Evolutionary conservation across 2,888 invertebrate species (phyloP), one percentile per base, ranked within the genome.

Genomic region (Coronaproctus castanopsis): DNA sequence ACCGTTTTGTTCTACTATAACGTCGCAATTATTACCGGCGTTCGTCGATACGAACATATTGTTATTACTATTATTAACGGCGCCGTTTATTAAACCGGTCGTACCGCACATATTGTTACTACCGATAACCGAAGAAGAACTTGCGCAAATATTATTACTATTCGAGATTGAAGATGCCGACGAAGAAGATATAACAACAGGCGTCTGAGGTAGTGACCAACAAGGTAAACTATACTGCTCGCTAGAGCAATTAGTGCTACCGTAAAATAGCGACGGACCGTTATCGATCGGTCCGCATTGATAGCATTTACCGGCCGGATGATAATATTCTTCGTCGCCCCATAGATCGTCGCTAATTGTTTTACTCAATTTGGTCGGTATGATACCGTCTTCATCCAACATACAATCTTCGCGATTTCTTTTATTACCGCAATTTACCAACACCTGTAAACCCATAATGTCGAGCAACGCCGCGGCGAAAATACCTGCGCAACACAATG

Each of bases 371-470:
- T 59, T 59, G 18, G 56, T 51, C 59, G 59, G 59, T 48, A 56
- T 51, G 22, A 55, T 52, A 56, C 55, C 51, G 59, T 59, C 59
- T 18, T 59, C 56, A 52, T 55, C 56, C 36, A 52, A 52, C 20
- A 59, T 48, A 52, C 55, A 59, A 48, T 59, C 59, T 21, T 59
- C 59, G n/a, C 59, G 59, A 51, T 55, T 23, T 36, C 59, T 56
- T 52, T 59, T 59, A 14, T 36, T 36, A 23, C 48, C 48, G 55
- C 56, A 55, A 52, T 48, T 56, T 52, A 56, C 55, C 59, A 59
- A 54, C 59, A 59, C 56, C 55, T 59, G 59, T 24, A 59, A 56
- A 59, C 59, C 59, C 59, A 59, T 59, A 36, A 5, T 36, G n/a
- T n/a, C n/a, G n/a, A n/a, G n/a, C n/a, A n/a, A n/a, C n/a, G n/a